phyloP scores from a whole-genome alignment of 30 jellyfish, hydroid and myxozoan genomes.

The Aurelia aurita region DNA sequence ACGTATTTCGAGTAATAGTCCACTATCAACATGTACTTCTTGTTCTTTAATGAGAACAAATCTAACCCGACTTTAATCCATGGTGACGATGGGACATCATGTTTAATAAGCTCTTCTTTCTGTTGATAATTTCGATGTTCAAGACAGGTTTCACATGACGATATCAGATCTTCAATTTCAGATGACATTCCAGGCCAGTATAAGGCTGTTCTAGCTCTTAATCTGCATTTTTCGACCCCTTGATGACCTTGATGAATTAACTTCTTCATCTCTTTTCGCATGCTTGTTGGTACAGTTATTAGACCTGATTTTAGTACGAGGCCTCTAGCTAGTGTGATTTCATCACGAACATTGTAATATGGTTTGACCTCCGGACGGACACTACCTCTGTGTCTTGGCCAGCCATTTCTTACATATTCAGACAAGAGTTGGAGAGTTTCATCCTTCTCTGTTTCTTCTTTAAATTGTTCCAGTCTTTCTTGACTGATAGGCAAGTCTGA shows the following conservation, averaged over 20 bases:
- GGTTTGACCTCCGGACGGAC: slow-evolving; percentile 42
- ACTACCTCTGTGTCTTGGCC: slow-evolving; percentile 36
- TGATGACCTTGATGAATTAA: slow-evolving; percentile 54
- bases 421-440: slow-evolving; percentile 24
- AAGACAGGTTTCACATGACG: slow-evolving; percentile 37
- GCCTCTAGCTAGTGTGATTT: slow-evolving; percentile 38
- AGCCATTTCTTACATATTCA: slow-evolving; percentile 32
- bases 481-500: slow-evolving; percentile 54
- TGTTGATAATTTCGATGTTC: slow-evolving; percentile 49
- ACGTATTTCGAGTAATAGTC: slow-evolving; percentile 28
- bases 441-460: slow-evolving; percentile 49
- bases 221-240: slow-evolving; percentile 56
- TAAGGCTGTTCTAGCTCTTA: slow-evolving; percentile 40
- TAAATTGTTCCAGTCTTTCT: slow-evolving; percentile 39
- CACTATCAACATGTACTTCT: slow-evolving; percentile 24
- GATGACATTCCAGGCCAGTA: slow-evolving; percentile 38
- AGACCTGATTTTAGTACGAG: slow-evolving; percentile 29
- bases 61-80: slow-evolving; percentile 46
- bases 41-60: neutral
- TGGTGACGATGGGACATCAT: slow-evolving; percentile 46
- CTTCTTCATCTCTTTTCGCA: slow-evolving; percentile 32
- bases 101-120: slow-evolving; percentile 47
- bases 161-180: slow-evolving; percentile 31
- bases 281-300: slow-evolving; percentile 36
- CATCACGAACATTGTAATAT: slow-evolving; percentile 38